Evolutionary conservation across 2,888 invertebrate genomes (phyloP).

Genomic region (Plutella xylostella): DNA sequence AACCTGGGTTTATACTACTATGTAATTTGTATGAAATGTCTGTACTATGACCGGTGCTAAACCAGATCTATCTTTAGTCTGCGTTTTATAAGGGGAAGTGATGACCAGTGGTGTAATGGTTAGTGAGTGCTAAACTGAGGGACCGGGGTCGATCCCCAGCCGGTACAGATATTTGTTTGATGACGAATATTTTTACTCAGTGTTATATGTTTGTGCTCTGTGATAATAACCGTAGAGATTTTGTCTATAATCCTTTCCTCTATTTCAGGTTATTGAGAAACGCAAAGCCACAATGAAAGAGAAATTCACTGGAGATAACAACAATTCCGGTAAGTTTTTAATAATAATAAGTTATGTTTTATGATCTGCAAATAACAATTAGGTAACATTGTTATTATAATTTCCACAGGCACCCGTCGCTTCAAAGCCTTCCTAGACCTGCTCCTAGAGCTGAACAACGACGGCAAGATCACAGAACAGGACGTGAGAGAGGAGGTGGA

Average conservation of each 20-base stretch:
- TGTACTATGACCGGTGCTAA: no score
- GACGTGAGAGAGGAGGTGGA: slow-evolving; percentile 61
- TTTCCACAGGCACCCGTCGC: slow-evolving; percentile 9
- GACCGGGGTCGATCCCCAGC: no score
- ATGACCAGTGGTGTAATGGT: no score
- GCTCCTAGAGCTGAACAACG: slow-evolving; percentile 43
- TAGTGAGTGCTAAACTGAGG: no score
- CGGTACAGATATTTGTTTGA: no score
- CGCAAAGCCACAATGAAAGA: background rate
- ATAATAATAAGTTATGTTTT: background rate
- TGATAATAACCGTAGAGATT: background rate
- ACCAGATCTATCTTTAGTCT: no score
- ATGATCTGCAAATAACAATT: background rate
- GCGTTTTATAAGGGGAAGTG: no score
- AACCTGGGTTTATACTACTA: no score
- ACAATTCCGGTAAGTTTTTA: background rate
- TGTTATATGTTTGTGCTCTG: no score
- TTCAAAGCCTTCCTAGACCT: slow-evolving; percentile 56
- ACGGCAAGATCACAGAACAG: slow-evolving; percentile 39
- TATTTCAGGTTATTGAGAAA: slow-evolving; percentile 2
- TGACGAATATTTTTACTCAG: no score
- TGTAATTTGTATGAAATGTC: no score
- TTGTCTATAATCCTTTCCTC: background rate
- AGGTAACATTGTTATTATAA: background rate
- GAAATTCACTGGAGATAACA: background rate